Evolutionary conservation across 2,113 vertebrate species (phyloP).

Genomic region (Pica pica): DNA sequence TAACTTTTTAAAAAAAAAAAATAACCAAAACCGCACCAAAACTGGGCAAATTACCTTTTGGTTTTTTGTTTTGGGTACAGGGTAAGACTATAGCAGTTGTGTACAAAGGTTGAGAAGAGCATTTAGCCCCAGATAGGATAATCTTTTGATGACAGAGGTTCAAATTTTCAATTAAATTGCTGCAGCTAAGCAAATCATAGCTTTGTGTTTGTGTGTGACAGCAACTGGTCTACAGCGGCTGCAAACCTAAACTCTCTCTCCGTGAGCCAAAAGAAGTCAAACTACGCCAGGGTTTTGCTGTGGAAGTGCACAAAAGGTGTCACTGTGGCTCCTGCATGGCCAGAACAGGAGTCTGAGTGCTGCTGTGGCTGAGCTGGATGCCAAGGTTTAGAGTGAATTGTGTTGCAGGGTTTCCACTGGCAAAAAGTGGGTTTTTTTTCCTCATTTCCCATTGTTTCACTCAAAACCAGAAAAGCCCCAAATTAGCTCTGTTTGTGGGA

Average conservation of each 20-base stretch:
- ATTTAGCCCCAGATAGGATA: not conserved
- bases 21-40: not conserved
- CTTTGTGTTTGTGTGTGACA: not conserved
- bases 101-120: not conserved
- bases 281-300: not conserved
- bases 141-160: not conserved
- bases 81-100: not conserved
- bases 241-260: not conserved
- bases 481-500: not conserved
- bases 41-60: not conserved
- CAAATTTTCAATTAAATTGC: not conserved
- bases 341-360: not conserved
- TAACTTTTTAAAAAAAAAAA: not conserved
- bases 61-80: not conserved
- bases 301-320: not conserved
- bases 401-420: rapidly evolving
- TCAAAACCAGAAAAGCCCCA: not conserved
- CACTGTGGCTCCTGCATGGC: rapidly evolving
- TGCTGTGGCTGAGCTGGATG: not conserved
- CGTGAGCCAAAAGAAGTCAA: not conserved
- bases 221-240: not conserved
- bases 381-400: not conserved
- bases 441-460: not conserved
- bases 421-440: rapidly evolving
- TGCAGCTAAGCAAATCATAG: not conserved